These are phyloP conservation scores for Pelusios castaneus DNA, from an alignment of 2,113 vertebrate genomes.

Conservation along the genomic window DNA sequence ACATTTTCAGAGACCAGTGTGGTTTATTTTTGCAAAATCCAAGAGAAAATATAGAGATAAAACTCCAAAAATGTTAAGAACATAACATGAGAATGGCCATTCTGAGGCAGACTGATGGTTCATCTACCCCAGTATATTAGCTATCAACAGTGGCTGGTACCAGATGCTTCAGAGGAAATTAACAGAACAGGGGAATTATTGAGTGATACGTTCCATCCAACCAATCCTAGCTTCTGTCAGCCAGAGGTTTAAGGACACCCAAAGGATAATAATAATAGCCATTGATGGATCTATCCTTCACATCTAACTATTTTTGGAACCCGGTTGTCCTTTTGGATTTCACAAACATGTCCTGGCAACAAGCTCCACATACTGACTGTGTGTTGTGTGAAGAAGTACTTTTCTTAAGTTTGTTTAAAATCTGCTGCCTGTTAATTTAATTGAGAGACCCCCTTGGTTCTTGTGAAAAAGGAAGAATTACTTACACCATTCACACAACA, in stretches of 20 bases:
- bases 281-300: neutral
- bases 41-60: neutral
- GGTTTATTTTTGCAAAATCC: neutral
- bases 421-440: neutral
- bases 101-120: neutral
- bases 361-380: neutral
- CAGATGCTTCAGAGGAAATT: neutral
- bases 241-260: neutral
- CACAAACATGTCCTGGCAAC: neutral
- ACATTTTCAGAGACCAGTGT: accelerated
- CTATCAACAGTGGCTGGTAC: neutral
- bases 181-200: neutral
- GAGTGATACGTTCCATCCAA: neutral
- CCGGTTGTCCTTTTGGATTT: neutral
- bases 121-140: neutral
- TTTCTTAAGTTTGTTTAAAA: neutral
- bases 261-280: too few relatives aligned
- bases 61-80: neutral
- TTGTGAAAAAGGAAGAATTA: neutral
- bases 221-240: neutral
- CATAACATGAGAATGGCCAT: neutral
- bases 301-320: neutral
- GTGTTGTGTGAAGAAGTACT: neutral
- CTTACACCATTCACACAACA: too few relatives aligned
- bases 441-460: neutral